phyloP scores from a whole-genome alignment of 2,797 vertebrate genomes.

The Sciurus vulgaris region DNA sequence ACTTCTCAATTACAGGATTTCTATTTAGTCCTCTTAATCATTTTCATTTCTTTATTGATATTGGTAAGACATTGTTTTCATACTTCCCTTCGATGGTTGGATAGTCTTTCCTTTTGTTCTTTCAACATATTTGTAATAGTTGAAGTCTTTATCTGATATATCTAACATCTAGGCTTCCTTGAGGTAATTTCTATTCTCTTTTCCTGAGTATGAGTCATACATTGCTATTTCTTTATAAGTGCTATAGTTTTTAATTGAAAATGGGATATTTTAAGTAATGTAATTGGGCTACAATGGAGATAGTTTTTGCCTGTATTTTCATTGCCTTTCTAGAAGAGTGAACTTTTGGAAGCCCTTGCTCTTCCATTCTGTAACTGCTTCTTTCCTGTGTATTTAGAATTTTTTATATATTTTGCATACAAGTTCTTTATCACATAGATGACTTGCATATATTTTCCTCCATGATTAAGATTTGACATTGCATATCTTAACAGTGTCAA shows the following conservation, averaged over 20 bases:
- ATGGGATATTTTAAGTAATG: not conserved
- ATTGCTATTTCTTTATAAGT: too few species aligned
- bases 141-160: slow-evolving; percentile 33
- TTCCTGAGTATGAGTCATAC: not conserved
- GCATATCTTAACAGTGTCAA: slow-evolving; percentile 10
- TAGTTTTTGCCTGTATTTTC: not conserved
- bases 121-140: not conserved
- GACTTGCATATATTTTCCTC: not conserved
- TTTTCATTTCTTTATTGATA: not conserved
- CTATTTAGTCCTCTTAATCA: not conserved
- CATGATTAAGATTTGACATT: not conserved
- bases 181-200: not conserved
- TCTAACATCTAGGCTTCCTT: not conserved
- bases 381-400: not conserved
- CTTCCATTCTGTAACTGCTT: not conserved
- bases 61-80: not conserved
- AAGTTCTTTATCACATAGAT: not conserved
- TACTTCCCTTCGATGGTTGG: not conserved
- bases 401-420: not conserved
- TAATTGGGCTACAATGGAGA: not conserved
- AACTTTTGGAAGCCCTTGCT: not conserved
- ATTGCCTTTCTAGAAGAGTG: not conserved
- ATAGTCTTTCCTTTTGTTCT: not conserved
- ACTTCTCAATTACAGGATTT: not conserved
- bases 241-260: not conserved